These are phyloP conservation scores for Sarcoramphus papa DNA, from an alignment of 2,797 vertebrate genomes.

Conservation along the genomic window DNA sequence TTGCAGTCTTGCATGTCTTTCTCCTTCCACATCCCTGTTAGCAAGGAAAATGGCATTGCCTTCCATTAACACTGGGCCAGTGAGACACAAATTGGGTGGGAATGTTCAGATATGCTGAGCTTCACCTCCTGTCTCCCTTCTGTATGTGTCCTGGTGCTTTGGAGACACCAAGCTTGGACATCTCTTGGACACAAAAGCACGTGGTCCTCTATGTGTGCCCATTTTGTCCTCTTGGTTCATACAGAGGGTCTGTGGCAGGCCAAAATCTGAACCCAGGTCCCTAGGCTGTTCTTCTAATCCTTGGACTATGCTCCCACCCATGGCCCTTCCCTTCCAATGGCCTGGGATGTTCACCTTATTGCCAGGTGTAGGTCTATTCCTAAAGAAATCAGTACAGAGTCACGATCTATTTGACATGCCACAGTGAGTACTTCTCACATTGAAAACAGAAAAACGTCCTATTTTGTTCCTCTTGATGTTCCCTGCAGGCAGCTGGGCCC, in stretches of 20 bases:
- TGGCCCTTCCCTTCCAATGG: background rate
- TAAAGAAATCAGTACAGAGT: background rate
- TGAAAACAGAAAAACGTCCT: background rate
- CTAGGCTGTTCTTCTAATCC: background rate
- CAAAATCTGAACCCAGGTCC: background rate
- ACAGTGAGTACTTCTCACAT: background rate
- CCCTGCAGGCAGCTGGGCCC: background rate
- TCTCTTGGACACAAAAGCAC: background rate
- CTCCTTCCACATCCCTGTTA: background rate
- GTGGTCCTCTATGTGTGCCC: fast-evolving
- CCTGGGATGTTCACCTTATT: background rate
- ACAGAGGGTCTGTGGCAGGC: background rate
- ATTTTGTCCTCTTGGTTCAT: background rate
- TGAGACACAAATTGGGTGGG: background rate
- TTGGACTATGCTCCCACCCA: background rate
- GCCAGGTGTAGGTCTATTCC: background rate
- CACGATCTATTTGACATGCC: background rate
- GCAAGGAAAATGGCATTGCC: background rate
- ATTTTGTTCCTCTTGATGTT: background rate
- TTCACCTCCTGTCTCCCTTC: background rate
- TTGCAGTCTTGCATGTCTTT: background rate
- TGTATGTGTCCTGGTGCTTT: background rate
- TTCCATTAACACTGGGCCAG: background rate
- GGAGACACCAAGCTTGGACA: background rate
- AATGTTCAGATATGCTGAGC: background rate